Evolutionary conservation across 2,888 invertebrate genomes (phyloP), one percentile per base, ranked within the genome.

Genomic region (Uropetala carovei): DNA sequence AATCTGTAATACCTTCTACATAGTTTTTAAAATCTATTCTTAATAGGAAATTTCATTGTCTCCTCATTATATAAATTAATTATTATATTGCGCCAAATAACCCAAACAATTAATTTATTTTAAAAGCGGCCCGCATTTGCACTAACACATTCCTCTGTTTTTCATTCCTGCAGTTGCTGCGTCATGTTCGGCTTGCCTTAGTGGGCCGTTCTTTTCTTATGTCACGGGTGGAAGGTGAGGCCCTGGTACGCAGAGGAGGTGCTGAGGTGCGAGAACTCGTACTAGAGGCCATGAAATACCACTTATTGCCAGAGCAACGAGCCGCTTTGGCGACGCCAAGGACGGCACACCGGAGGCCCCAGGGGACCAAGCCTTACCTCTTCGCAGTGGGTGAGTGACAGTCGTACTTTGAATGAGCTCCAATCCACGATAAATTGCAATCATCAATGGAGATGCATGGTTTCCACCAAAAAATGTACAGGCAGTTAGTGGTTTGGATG

Each of bases 231-330:
- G 97, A 97, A 94, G 96, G 96, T 84, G 97, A 97, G 94, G 95
- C 96, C 3, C 94, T 97, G 27, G 96, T 97, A 89, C 95, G 96
- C n/a, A 95, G 96, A n/a, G 96, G 96, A 92, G 96, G 96, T 93
- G 95, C 95, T 14, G 96, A 96, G 93, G 97, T 97, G 94, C 96
- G 96, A 93, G 97, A 97, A 93, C 94, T 97, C 16, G 95, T 97
- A 64, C 94, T 97, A 92, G 97, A 97, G 94, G 97, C 97, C 5
- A 97, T 97, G 97, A 96, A 97, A 93, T 97, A 97, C 94, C 97
- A 97, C 94, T 94, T 97, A 92, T 95, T 97, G 92, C 97, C 97
- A 0, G 97, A 97, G 94, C 96, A 97, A 94, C 95, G 97, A 93
- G 96, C 96, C 93, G 95, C 96, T 16, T 95, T 97, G 94, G 95